phyloP scores from a whole-genome alignment of 2,888 invertebrate genomes.

The Helobdella robusta region DNA sequence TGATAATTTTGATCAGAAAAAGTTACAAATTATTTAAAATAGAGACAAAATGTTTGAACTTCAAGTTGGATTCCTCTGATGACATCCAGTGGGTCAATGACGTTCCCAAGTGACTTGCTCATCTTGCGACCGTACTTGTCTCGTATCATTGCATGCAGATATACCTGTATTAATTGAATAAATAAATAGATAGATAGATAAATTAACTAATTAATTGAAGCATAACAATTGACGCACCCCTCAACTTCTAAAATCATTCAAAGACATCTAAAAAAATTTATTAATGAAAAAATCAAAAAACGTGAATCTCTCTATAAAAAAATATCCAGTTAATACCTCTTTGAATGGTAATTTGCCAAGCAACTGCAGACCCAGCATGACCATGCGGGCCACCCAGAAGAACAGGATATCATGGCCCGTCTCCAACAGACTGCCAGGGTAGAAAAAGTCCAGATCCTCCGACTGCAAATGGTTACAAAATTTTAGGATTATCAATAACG shows the following conservation, averaged over 20 bases:
- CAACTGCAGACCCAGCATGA: slow-evolving; percentile 86
- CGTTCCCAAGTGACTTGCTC: slow-evolving; percentile 96
- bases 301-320: neutral
- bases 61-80: slow-evolving; percentile 75
- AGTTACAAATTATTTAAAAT: no score
- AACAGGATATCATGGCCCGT: slow-evolving; percentile 94
- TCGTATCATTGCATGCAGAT: slow-evolving; percentile 89
- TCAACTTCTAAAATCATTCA: neutral
- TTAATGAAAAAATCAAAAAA: neutral
- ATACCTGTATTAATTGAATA: slow-evolving; percentile 56
- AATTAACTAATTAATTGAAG: neutral
- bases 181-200: no score
- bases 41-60: slow-evolving; percentile 42
- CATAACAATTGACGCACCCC: neutral
- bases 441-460: slow-evolving; percentile 66
- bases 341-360: slow-evolving; percentile 81
- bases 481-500: no score
- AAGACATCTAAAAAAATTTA: neutral
- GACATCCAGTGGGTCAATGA: slow-evolving; percentile 92
- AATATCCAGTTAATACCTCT: no score
- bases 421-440: slow-evolving; percentile 82
- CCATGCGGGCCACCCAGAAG: slow-evolving; percentile 99
- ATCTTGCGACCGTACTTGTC: slow-evolving; percentile 97
- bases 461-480: slow-evolving; percentile 45
- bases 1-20: no score